Evolutionary conservation across 2,888 invertebrate species (phyloP).

Genomic region (Thumatha senex): DNA sequence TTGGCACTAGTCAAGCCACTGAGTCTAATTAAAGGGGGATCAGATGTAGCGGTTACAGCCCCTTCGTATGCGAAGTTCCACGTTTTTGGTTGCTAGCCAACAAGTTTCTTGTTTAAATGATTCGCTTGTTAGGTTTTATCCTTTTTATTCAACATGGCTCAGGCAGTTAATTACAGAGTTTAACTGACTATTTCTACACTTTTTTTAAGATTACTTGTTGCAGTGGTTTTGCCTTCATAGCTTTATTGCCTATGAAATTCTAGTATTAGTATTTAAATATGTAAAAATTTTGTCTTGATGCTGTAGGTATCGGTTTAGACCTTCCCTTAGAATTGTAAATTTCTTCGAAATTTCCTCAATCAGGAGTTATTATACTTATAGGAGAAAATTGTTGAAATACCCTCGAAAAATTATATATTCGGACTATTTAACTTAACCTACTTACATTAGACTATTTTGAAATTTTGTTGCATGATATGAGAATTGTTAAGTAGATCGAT

Average conservation of each 20-base stretch:
- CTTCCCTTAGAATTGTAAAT: no score
- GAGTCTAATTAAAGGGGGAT: conserved; percentile 72
- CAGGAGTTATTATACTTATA: no score
- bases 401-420: no score
- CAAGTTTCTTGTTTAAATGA: conserved; percentile 65
- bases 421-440: no score
- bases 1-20: conserved; percentile 52
- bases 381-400: no score
- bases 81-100: conserved; percentile 73
- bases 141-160: conserved; percentile 44
- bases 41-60: conserved; percentile 58
- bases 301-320: no score
- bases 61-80: conserved; percentile 47
- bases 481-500: no score
- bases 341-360: no score
- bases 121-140: conserved; percentile 63
- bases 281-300: no score
- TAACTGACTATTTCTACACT: conserved; percentile 22
- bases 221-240: conserved; percentile 24
- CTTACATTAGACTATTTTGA: no score
- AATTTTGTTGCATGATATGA: no score
- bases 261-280: neutral
- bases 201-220: conserved; percentile 13
- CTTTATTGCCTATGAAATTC: conserved; percentile 14
- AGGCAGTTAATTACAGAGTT: conserved; percentile 37